phyloP scores from a whole-genome alignment of 2,888 invertebrate species.

The Chalcis sispes region DNA sequence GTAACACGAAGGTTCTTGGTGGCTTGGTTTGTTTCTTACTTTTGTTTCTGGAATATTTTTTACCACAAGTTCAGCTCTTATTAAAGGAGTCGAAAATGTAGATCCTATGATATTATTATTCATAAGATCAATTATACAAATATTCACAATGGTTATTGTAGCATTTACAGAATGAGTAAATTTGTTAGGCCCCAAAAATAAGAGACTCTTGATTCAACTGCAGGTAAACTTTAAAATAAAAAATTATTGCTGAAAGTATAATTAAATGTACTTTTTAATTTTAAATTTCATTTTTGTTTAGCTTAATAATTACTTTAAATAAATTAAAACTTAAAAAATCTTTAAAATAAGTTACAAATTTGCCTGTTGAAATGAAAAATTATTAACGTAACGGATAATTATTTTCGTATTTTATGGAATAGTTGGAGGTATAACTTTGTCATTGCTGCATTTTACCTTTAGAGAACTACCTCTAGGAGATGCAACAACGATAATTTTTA shows the following conservation, averaged over 20 bases:
- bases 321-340: too few relatives aligned
- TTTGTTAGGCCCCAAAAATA: conserved; percentile 73
- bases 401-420: conserved; percentile 70
- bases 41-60: conserved; percentile 77
- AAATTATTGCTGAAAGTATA: not conserved
- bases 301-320: not conserved
- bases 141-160: conserved; percentile 71
- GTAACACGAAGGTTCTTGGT: conserved; percentile 71
- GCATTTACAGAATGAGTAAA: conserved; percentile 69
- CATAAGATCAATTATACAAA: conserved; percentile 74
- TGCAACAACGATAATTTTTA: conserved; percentile 77
- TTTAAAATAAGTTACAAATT: too few relatives aligned
- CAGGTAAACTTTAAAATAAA: conserved; percentile 65
- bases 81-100: conserved; percentile 74
- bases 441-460: conserved; percentile 76
- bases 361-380: too few relatives aligned
- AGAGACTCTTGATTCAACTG: conserved; percentile 72
- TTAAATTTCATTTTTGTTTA: not conserved
- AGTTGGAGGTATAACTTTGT: conserved; percentile 76
- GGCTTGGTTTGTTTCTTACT: conserved; percentile 75
- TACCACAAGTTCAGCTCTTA: conserved; percentile 75
- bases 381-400: too few relatives aligned
- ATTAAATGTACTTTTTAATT: not conserved
- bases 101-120: conserved; percentile 76
- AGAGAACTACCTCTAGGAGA: conserved; percentile 76